These are phyloP conservation scores for Fregata magnificens DNA, from an alignment of 2,113 vertebrate species.

Conservation along the genomic window DNA sequence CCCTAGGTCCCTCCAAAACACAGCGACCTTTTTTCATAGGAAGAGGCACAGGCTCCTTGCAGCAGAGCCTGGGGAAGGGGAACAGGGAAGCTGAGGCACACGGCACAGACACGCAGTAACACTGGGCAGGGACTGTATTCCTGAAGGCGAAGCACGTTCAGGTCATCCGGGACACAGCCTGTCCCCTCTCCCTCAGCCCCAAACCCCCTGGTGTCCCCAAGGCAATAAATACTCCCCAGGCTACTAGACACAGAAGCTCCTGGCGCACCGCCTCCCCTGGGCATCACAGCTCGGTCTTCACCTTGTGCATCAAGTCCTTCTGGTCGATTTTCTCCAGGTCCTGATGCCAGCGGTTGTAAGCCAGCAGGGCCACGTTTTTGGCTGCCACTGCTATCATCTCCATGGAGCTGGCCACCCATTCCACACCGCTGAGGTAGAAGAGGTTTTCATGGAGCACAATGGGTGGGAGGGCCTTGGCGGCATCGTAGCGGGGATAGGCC, in stretches of 20 bases:
- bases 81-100: not conserved
- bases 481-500: conserved; percentile 83
- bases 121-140: not conserved
- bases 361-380: conserved; percentile 94
- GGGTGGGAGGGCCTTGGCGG: conserved; percentile 77
- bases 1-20: not conserved
- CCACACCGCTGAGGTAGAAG: conserved; percentile 92
- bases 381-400: conserved; percentile 93
- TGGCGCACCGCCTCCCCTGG: accelerated
- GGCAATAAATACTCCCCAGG: conserved; percentile 24
- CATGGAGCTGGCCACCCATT: conserved; percentile 95
- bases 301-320: conserved; percentile 94
- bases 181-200: not conserved
- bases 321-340: conserved; percentile 94
- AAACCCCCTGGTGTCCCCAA: not conserved
- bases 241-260: not conserved
- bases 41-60: not conserved
- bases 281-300: conserved; percentile 93
- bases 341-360: conserved; percentile 93
- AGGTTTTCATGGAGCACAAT: conserved; percentile 89
- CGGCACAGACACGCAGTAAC: not conserved
- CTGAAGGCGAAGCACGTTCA: not conserved
- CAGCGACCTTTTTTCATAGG: not conserved
- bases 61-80: not conserved
- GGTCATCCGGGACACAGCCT: not conserved